phyloP scores from a whole-genome alignment of 2,888 invertebrate genomes.

The Altica lythri region DNA sequence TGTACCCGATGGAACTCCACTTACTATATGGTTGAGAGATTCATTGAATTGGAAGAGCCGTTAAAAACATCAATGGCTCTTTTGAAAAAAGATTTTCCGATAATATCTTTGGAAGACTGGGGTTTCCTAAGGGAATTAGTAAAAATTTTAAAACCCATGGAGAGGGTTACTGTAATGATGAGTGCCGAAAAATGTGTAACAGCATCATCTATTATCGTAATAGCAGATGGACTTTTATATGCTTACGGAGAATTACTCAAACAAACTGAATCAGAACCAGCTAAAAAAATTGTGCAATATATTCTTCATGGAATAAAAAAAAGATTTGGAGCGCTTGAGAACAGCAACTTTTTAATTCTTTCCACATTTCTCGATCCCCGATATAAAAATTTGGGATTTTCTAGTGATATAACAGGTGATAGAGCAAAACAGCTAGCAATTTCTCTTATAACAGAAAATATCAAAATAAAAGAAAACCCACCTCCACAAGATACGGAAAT shows the following conservation, averaged over 20 bases:
- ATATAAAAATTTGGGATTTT: constrained; percentile 36
- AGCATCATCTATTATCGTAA: constrained; percentile 28
- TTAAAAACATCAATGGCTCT: constrained; percentile 35
- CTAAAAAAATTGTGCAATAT: constrained; percentile 6
- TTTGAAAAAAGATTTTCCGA: constrained; percentile 26
- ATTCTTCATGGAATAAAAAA: constrained; percentile 19
- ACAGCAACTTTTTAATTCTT: constrained; percentile 26
- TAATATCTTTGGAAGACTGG: constrained; percentile 36
- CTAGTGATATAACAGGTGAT: constrained; percentile 9
- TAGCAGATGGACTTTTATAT: constrained; percentile 22
- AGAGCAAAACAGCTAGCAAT: constrained; percentile 16
- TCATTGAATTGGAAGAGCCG: constrained; percentile 31
- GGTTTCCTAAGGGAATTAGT: constrained; percentile 27
- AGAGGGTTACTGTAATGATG: too few relatives aligned
- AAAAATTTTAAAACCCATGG: constrained; percentile 36
- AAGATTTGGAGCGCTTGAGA: constrained; percentile 34
- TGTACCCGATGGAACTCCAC: too few relatives aligned
- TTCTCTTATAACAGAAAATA: constrained; percentile 5
- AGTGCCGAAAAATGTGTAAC: constrained; percentile 33
- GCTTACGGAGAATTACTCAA: constrained; percentile 22
- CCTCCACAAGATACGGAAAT: background rate
- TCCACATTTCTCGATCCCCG: constrained; percentile 37
- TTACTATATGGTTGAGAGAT: constrained; percentile 37
- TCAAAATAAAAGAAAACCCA: constrained; percentile 2
- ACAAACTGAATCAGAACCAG: constrained; percentile 1